Conservation (phyloP, 2,888 invertebrate species). For the Alsophila aescularia region DNA sequence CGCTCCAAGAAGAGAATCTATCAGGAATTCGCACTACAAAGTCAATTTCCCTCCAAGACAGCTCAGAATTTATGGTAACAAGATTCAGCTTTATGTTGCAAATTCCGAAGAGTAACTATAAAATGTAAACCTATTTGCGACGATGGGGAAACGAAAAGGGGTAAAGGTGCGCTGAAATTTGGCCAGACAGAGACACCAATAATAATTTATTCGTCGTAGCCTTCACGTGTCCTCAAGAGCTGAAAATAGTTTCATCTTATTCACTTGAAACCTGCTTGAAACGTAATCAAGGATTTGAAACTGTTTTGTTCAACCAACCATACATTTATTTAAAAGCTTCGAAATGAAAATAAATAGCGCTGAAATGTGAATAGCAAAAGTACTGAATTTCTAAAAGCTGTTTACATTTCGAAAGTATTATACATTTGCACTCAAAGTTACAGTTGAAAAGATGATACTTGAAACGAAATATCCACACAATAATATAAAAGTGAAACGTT, state of each 20-base stretch:
- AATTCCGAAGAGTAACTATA: constrained; percentile 48
- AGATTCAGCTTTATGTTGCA: constrained; percentile 58
- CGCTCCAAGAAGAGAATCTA: constrained; percentile 18
- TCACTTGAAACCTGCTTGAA: no score
- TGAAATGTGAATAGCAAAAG: not conserved
- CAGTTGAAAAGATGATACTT: not conserved
- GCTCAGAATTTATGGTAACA: constrained; percentile 62
- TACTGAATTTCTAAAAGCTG: constrained; percentile 7
- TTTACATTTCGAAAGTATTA: constrained; percentile 16
- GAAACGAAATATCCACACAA: not conserved
- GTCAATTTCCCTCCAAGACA: constrained; percentile 55
- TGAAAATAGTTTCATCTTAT: no score
- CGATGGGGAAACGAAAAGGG: constrained; percentile 3
- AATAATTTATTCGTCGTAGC: no score
- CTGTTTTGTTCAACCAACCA: no score
- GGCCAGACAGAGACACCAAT: no score
- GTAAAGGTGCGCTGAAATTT: not conserved
- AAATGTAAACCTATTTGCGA: constrained; percentile 36
- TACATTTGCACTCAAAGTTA: constrained; percentile 5
- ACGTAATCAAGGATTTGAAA: no score
- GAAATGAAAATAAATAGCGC: not conserved
- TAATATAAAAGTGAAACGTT: no score
- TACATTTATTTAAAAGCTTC: not conserved
- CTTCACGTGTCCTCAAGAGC: no score
- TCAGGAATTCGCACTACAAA: constrained; percentile 40